These are phyloP conservation scores for Sitobion miscanthi DNA, from an alignment of 1,140 invertebrate species.

Conservation along the genomic window DNA sequence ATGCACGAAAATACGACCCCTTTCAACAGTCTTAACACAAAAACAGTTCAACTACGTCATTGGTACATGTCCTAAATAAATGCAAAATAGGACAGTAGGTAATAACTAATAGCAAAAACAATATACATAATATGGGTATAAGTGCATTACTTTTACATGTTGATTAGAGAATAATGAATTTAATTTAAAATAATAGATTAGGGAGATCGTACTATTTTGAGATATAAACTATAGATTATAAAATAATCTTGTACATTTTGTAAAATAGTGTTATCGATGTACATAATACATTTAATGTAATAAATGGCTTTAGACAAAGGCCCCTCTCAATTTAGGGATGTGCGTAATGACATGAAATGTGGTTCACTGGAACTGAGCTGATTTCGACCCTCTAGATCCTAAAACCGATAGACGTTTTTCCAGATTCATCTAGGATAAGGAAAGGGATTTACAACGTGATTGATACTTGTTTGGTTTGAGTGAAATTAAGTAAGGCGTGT, in stretches of 20 bases:
- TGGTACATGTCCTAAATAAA: background rate
- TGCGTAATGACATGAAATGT: constrained; percentile 32
- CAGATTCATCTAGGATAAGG: background rate
- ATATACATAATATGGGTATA: background rate
- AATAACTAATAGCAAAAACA: background rate
- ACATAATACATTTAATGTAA: background rate
- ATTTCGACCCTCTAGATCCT: constrained; percentile 30
- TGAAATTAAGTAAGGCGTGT: background rate
- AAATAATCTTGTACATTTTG: background rate
- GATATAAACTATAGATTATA: background rate
- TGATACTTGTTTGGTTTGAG: constrained; percentile 20
- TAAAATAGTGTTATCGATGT: background rate
- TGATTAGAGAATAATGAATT: background rate
- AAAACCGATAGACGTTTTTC: constrained; percentile 33
- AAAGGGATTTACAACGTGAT: constrained; percentile 35
- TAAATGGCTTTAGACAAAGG: constrained; percentile 22
- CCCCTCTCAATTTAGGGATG: constrained; percentile 23
- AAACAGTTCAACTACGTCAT: background rate
- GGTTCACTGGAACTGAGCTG: constrained; percentile 2
- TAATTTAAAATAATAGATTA: background rate
- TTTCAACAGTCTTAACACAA: too few species aligned
- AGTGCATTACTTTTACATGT: background rate
- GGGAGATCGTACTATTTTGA: background rate
- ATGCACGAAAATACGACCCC: too few species aligned
- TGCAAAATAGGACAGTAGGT: background rate